phyloP scores from a whole-genome alignment of 2,113 vertebrate species.

The Sylvietta virens region DNA sequence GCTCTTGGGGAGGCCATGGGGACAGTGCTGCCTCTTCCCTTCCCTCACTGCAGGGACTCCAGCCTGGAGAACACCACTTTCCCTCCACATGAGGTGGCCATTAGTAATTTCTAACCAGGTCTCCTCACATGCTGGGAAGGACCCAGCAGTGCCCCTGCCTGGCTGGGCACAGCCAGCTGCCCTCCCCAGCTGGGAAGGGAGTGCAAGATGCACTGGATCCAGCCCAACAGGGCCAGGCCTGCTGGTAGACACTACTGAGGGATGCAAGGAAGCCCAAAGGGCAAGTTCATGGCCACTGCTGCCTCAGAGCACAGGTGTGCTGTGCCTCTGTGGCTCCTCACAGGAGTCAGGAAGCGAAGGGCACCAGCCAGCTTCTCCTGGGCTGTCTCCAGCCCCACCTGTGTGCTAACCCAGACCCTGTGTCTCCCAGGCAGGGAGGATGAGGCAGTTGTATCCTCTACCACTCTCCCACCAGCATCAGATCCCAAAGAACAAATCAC shows the following conservation, averaged over 20 bases:
- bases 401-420: neutral
- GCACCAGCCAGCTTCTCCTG: neutral
- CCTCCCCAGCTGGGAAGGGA: neutral
- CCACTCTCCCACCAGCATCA: neutral
- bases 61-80: neutral
- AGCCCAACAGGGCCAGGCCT: neutral
- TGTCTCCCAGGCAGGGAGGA: neutral
- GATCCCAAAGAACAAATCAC: neutral
- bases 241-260: neutral
- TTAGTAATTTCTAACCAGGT: neutral
- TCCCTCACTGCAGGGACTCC: neutral
- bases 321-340: neutral
- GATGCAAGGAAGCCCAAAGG: neutral
- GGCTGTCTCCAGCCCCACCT: neutral
- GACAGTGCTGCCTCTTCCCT: neutral
- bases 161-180: fast-evolving
- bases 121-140: neutral
- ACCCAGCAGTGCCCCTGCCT: fast-evolving
- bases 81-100: neutral
- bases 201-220: fast-evolving
- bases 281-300: neutral
- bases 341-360: neutral
- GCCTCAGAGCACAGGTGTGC: neutral
- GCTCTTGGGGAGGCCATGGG: neutral
- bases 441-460: neutral